Evolutionary conservation across 2,113 vertebrate genomes (phyloP).

Genomic region (Rhabdornis inornatus): DNA sequence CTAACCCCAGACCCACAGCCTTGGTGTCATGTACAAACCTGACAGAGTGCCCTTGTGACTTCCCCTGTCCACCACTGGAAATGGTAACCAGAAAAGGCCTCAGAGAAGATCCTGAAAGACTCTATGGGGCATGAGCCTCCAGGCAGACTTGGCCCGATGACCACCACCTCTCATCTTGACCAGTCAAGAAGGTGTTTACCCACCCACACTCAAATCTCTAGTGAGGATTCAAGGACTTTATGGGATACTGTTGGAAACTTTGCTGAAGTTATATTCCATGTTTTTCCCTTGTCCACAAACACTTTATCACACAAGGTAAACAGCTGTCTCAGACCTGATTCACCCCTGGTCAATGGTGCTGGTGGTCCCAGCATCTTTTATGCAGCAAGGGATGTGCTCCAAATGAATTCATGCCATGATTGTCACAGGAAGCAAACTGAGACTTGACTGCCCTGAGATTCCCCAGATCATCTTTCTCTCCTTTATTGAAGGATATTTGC

Average conservation of each 20-base stretch:
- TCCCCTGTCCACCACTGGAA: not conserved
- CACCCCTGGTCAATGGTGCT: fast-evolving
- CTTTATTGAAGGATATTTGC: not conserved
- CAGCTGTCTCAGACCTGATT: not conserved
- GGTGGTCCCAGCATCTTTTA: not conserved
- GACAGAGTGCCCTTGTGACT: not conserved
- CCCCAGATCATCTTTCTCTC: not conserved
- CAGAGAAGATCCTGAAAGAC: not conserved
- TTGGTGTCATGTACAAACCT: not conserved
- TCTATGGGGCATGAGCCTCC: fast-evolving
- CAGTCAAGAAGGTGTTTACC: not conserved
- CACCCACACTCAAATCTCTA: not conserved
- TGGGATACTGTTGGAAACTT: not conserved
- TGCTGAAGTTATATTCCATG: fast-evolving
- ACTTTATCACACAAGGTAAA: not conserved
- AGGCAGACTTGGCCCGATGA: fast-evolving
- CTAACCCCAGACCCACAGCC: not conserved
- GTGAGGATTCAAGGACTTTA: fast-evolving
- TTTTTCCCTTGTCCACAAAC: not conserved
- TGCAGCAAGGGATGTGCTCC: not conserved
- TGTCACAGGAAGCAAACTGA: not conserved
- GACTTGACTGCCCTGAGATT: not conserved
- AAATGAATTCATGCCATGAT: too few species aligned
- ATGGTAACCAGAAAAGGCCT: fast-evolving
- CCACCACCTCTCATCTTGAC: not conserved